phyloP scores from a whole-genome alignment of 2,797 vertebrate species.

The Podargus strigoides region DNA sequence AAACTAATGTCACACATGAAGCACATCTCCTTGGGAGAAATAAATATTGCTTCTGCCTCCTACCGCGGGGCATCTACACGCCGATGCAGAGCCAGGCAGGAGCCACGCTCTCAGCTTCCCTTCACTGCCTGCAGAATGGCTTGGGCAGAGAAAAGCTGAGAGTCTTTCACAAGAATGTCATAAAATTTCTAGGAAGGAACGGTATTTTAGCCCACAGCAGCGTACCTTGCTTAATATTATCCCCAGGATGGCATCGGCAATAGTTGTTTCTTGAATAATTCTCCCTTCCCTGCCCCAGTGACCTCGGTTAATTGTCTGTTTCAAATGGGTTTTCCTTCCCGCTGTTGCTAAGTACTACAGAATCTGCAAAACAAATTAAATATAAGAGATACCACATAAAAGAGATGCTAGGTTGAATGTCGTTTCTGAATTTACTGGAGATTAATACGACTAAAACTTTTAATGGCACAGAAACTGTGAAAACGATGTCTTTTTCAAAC shows the following conservation, averaged over 20 bases:
- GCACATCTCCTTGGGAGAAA: not conserved
- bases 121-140: not conserved
- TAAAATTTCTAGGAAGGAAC: not conserved
- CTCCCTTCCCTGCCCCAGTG: conserved; percentile 29
- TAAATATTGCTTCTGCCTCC: not conserved
- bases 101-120: not conserved
- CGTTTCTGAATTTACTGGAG: not conserved
- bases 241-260: conserved; percentile 14
- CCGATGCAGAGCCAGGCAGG: not conserved
- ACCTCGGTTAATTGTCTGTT: conserved; percentile 62
- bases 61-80: rapidly evolving
- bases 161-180: not conserved
- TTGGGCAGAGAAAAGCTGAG: not conserved
- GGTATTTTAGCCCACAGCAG: not conserved
- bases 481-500: conserved; percentile 1
- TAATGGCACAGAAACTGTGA: conserved; percentile 13
- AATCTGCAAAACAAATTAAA: conserved; percentile 46
- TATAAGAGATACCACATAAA: conserved; percentile 21
- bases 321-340: conserved; percentile 50
- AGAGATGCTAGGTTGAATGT: conserved; percentile 31
- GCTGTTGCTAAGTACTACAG: conserved; percentile 17
- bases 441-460: conserved; percentile 19
- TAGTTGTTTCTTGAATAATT: conserved; percentile 26
- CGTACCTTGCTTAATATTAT: not conserved
- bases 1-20: not conserved